Percentiles rank a stretch among this genome's conserved stretches.
Evolutionary conservation across 2,888 invertebrate species (phyloP).

Genomic region (Nemoura dubitans): DNA sequence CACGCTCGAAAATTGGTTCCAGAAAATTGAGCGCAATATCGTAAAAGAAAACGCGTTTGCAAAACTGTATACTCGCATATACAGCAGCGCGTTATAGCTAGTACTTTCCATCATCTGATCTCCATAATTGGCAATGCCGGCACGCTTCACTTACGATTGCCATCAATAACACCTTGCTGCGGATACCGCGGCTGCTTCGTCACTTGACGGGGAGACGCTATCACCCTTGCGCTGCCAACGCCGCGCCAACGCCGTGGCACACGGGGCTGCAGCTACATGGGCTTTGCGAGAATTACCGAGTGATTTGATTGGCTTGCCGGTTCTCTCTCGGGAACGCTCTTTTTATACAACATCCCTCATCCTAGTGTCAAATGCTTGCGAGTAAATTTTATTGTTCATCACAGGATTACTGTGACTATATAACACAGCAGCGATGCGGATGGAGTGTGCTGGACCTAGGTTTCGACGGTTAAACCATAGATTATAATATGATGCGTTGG

Average conservation of each 20-base stretch:
- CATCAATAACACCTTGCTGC: slow-evolving; percentile 41
- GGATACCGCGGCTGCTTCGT: not conserved
- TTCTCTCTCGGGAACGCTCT: not conserved
- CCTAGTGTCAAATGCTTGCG: slow-evolving; percentile 28
- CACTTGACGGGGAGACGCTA: too few species aligned
- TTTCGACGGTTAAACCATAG: not conserved
- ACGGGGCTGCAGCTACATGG: not conserved
- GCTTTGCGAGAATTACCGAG: slow-evolving; percentile 39
- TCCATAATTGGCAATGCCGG: slow-evolving; percentile 39
- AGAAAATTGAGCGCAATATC: not conserved
- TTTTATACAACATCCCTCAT: slow-evolving; percentile 41
- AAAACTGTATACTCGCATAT: not conserved
- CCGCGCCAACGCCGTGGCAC: not conserved
- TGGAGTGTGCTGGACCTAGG: not conserved
- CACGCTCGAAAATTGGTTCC: not conserved
- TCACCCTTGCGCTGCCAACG: too few species aligned
- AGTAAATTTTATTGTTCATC: slow-evolving; percentile 38
- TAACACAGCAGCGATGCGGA: too few species aligned
- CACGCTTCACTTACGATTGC: slow-evolving; percentile 35
- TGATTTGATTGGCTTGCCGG: slow-evolving; percentile 36
- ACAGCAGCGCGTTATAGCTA: not conserved
- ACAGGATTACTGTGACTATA: slow-evolving; percentile 25
- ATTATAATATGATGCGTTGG: not conserved
- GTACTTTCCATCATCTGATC: slow-evolving; percentile 33
- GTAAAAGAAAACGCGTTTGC: not conserved